Conservation (phyloP, 35 echinoderm and acorn worm species). For the Patiria miniata region DNA sequence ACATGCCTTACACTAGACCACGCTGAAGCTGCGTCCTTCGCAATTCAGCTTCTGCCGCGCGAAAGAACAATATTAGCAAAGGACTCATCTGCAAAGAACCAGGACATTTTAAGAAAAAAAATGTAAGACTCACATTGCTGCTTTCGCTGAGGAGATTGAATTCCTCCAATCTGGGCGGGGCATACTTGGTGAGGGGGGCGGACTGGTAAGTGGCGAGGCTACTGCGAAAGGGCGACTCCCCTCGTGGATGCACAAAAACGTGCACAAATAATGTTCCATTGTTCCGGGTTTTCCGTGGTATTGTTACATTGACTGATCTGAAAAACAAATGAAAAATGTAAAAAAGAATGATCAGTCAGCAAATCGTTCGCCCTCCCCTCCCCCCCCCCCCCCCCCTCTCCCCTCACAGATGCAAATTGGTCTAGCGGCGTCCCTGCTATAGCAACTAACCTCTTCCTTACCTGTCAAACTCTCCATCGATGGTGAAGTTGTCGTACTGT, state of each 20-base stretch:
- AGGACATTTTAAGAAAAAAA: too few species aligned
- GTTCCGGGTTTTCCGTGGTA: conserved; percentile 69
- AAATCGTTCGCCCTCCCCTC: too few species aligned
- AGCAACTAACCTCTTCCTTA: background rate
- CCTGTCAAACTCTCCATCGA: background rate
- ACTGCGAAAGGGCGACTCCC: conserved; percentile 16
- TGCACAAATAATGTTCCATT: conserved; percentile 75
- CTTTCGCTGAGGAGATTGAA: conserved; percentile 60
- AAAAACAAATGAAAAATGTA: conserved; percentile 33
- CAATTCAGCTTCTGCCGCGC: too few species aligned
- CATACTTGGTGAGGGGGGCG: conserved; percentile 63
- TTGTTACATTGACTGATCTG: conserved; percentile 74
- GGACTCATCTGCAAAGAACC: too few species aligned
- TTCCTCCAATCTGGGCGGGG: conserved; percentile 60
- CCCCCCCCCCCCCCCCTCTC: too few species aligned
- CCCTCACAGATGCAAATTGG: too few species aligned
- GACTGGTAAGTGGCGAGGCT: conserved; percentile 36
- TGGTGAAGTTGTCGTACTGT: conserved; percentile 5
- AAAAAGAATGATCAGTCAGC: background rate
- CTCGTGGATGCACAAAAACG: conserved; percentile 41
- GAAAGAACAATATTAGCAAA: too few species aligned
- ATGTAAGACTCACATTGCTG: conserved; percentile 35
- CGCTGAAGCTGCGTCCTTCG: too few species aligned
- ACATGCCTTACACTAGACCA: too few species aligned
- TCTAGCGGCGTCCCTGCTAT: too few species aligned